Base-by-base conservation (phyloP, 2,888 invertebrate species). In the Tenthredo distinguenda region DNA sequence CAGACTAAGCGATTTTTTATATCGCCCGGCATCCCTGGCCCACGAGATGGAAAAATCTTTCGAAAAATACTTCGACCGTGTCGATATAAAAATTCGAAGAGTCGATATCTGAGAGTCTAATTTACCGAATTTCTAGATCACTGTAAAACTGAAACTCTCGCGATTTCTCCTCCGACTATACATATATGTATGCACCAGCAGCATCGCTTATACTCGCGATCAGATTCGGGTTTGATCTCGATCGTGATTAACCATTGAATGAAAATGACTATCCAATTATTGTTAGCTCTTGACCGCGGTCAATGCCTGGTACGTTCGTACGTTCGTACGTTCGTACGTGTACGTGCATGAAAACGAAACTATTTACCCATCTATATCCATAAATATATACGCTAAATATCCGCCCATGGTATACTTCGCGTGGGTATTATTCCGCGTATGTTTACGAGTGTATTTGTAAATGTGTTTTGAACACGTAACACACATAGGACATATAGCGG, bases 241-340 rank as follows among this genome's bases (percentile, higher is more conserved):
- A 62, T 62, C 26, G 12, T 62, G 21, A 62, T 21, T 26, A 62
- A 26, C 62, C 26, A 62, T 62, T 62, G 21, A 62, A 62, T 62
- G 62, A 77, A 31, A 77, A 77, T 55, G 15, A 77, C n/a, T 6
- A 74, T 43, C 77, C 77, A 55, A 55, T 77, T 50, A 77, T 31
- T 74, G 26, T 74, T 43, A 5, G 74, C 37, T 74, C n/a, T 21
- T 74, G 74, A 74, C 74, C 74, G 74, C 43, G 74, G 74, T 74
- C 74, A 74, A 43, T n/a, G 40, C 12, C 34, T 34, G 6, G n/a
- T 72, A 1, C 71, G n/a, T 12, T 37, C 34, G 68, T 37, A 31
- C 21, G 31, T 31, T 1, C 15, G 37, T 71, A 37, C 18, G 12
- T 4, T 1, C 15, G 37, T 71, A 37, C 18, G 12, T 4, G 26